Conservation (phyloP, 1,140 invertebrate species). For the Varroa destructor region DNA sequence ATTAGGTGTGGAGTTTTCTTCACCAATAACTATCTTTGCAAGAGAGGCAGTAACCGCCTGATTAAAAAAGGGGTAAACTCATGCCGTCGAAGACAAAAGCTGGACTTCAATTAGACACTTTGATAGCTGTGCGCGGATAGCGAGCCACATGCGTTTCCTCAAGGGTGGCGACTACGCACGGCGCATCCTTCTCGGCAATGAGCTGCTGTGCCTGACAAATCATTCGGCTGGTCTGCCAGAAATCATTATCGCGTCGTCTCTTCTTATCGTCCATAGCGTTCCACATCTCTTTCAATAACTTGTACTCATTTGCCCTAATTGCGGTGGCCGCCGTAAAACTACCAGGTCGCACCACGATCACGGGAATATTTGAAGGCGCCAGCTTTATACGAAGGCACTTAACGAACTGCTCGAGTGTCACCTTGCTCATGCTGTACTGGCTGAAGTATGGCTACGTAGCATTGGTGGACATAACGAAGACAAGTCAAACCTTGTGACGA, state of each 20-base stretch:
- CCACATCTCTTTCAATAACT: background rate
- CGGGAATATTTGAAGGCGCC: background rate
- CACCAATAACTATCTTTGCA: too few relatives aligned
- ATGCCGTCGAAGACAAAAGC: too few relatives aligned
- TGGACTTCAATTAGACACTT: too few relatives aligned
- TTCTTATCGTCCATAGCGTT: background rate
- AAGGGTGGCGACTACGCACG: too few relatives aligned
- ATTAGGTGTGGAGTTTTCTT: too few relatives aligned
- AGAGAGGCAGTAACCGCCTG: too few relatives aligned
- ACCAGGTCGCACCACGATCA: conserved; percentile 9
- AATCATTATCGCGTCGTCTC: background rate
- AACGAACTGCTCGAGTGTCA: background rate
- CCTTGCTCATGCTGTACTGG: background rate
- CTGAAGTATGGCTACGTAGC: background rate
- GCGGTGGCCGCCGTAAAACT: background rate
- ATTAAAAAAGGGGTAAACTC: too few relatives aligned
- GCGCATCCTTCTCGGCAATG: too few relatives aligned
- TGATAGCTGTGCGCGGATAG: too few relatives aligned
- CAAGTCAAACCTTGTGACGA: background rate
- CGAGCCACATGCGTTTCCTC: too few relatives aligned
- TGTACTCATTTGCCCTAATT: background rate
- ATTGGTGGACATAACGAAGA: background rate
- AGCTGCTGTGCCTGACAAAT: too few relatives aligned
- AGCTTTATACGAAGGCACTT: background rate
- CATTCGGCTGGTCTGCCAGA: too few relatives aligned